A percentile compares a stretch with the other conserved stretches of the same genome.
Evolutionary conservation across 2,797 vertebrate genomes (phyloP).

Genomic region (Syngnathus rostellatus): DNA sequence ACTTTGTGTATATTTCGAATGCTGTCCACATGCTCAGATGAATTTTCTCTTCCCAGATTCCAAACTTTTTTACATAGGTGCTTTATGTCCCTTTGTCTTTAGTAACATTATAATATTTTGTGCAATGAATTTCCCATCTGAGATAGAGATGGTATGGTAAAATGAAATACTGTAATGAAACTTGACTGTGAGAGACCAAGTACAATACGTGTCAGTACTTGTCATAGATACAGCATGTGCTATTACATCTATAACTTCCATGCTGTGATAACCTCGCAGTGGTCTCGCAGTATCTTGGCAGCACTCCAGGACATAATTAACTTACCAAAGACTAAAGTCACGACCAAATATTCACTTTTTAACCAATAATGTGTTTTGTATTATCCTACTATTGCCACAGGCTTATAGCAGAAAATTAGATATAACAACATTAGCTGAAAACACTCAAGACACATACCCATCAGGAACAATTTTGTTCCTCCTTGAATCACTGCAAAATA

Average conservation of each 20-base stretch:
- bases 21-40: too few species aligned
- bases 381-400: background rate
- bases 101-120: too few species aligned
- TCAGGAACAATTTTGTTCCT: background rate
- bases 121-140: background rate
- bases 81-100: too few species aligned
- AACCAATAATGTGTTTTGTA: background rate
- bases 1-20: background rate
- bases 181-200: background rate
- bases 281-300: slow-evolving; percentile 6
- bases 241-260: background rate
- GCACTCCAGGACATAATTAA: background rate
- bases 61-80: too few species aligned
- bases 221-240: background rate
- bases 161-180: background rate
- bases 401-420: background rate
- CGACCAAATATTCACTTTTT: background rate
- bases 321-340: background rate
- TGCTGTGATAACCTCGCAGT: background rate
- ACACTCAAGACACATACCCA: background rate
- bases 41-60: background rate
- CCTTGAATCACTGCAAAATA: too few species aligned
- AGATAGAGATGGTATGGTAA: too few species aligned
- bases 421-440: background rate
- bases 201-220: background rate